phyloP scores from a whole-genome alignment of 2,888 invertebrate species.

The Graphium colonna region DNA sequence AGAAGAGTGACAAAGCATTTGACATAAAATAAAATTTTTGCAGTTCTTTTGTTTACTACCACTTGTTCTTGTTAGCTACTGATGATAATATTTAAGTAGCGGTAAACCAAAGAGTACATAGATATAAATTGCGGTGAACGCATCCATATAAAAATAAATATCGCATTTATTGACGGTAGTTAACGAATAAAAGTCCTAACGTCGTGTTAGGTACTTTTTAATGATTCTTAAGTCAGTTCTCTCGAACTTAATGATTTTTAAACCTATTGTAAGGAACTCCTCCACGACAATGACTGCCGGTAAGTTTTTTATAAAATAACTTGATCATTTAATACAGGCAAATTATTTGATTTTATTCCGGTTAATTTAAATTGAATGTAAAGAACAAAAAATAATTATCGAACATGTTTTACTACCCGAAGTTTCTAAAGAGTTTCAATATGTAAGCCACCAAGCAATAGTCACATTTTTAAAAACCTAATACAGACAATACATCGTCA shows the following conservation, averaged over 20 bases:
- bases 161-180: neutral
- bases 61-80: no score
- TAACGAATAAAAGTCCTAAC: conserved; percentile 23
- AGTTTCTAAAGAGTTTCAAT: neutral
- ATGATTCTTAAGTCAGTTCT: conserved; percentile 48
- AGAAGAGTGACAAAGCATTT: conserved; percentile 1
- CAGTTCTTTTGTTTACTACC: no score
- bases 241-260: conserved; percentile 37
- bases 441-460: neutral
- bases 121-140: neutral
- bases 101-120: no score
- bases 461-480: neutral
- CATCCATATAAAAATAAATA: neutral
- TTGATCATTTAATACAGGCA: neutral
- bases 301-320: conserved; percentile 30
- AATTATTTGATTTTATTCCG: no score
- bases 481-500: conserved; percentile 1
- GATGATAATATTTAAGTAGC: no score
- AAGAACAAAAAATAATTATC: no score
- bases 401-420: neutral
- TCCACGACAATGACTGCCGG: conserved; percentile 50
- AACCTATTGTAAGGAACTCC: conserved; percentile 32
- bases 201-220: conserved; percentile 28
- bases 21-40: neutral
- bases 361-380: no score